phyloP scores from a whole-genome alignment of 1,140 invertebrate genomes.

The Microplitis demolitor region DNA sequence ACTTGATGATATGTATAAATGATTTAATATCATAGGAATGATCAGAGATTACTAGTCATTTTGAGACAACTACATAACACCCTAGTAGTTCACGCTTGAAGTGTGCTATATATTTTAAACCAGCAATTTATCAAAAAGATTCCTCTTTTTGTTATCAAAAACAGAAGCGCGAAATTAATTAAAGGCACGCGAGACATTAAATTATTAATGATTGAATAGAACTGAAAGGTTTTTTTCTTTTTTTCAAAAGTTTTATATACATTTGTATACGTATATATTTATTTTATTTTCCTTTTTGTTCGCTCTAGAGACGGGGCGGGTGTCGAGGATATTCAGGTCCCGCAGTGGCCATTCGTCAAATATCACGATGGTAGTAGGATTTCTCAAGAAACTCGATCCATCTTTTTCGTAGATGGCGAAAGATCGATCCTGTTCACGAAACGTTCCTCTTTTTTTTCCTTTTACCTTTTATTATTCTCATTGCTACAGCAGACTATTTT shows the following conservation, averaged over 20 bases:
- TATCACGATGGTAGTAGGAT: conserved; percentile 28
- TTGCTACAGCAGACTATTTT: background rate
- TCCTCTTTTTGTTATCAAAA: no score
- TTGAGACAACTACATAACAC: no score
- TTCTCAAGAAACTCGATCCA: conserved; percentile 28
- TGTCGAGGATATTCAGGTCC: background rate
- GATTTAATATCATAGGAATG: no score
- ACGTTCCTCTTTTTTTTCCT: background rate
- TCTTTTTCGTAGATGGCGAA: conserved; percentile 30
- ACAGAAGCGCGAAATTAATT: no score
- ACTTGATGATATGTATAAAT: no score
- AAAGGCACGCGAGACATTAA: no score
- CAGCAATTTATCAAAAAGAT: no score
- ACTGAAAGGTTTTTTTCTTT: background rate
- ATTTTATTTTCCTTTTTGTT: background rate
- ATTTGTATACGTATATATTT: background rate
- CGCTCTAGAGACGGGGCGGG: background rate
- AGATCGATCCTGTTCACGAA: conserved; percentile 23
- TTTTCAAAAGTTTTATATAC: background rate
- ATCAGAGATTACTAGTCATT: no score
- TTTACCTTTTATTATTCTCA: background rate
- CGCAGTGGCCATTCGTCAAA: conserved; percentile 31
- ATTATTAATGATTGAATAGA: no score
- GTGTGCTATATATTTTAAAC: no score
- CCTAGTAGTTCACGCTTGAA: no score